A percentile compares a stretch with the other conserved stretches of the same genome.
Conservation (phyloP, 1,140 invertebrate genomes). For the Eueides isabella region DNA sequence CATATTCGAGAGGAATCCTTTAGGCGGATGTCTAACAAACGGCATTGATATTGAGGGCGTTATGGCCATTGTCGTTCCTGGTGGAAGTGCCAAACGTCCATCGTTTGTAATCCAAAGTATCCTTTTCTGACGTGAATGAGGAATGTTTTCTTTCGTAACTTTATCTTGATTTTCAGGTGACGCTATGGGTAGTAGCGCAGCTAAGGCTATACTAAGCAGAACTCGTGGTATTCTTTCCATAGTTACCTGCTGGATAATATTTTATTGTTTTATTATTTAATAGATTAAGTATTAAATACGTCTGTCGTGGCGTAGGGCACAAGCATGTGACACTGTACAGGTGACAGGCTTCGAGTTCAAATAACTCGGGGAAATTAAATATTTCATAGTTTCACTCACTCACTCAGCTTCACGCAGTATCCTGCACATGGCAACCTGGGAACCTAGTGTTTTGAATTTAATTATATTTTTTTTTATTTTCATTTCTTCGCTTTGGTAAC, state of each 20-base stretch:
- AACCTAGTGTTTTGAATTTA: too few relatives aligned
- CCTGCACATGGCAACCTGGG: too few relatives aligned
- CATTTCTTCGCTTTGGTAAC: too few relatives aligned
- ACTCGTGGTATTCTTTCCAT: constrained; percentile 74
- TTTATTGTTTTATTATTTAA: neutral
- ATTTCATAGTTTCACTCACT: too few relatives aligned
- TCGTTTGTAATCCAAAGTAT: constrained; percentile 92
- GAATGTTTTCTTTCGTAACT: constrained; percentile 69
- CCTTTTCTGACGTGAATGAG: constrained; percentile 90
- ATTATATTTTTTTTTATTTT: too few relatives aligned
- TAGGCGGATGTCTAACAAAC: constrained; percentile 91
- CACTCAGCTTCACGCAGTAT: too few relatives aligned
- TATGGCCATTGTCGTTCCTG: constrained; percentile 90
- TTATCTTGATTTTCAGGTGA: constrained; percentile 56
- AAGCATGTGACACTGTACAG: too few relatives aligned
- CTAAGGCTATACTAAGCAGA: constrained; percentile 71
- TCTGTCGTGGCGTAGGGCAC: too few relatives aligned
- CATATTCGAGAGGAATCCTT: constrained; percentile 92
- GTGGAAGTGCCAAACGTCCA: constrained; percentile 90
- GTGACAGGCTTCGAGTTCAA: too few relatives aligned
- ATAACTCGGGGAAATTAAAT: too few relatives aligned
- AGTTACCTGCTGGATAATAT: constrained; percentile 43
- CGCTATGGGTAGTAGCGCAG: constrained; percentile 66
- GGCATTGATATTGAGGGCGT: constrained; percentile 91
- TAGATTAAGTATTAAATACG: neutral